Conservation (phyloP, 1,140 invertebrate genomes). For the Ctenoplectra terminalis region DNA sequence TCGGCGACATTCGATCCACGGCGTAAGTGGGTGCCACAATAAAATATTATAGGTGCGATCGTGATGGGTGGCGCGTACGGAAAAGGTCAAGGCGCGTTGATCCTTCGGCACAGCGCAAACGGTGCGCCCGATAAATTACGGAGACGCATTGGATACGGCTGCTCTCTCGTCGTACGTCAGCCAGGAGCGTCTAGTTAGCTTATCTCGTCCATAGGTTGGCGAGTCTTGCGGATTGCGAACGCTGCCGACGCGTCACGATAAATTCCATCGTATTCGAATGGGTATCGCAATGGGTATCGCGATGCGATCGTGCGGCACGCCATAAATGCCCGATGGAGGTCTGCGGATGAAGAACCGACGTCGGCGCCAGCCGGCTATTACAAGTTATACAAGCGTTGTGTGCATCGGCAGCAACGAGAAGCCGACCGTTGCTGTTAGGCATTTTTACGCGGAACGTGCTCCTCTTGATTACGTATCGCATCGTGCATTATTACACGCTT, state of each 20-base stretch:
- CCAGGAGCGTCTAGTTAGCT: conserved; percentile 55
- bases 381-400: conserved; percentile 64
- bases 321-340: conserved; percentile 52
- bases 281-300: conserved; percentile 2
- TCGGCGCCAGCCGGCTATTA: conserved; percentile 72
- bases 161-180: conserved; percentile 37
- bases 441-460: conserved; percentile 34
- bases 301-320: conserved; percentile 39
- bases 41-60: conserved; percentile 31
- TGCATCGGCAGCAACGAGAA: conserved; percentile 31
- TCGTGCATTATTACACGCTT: conserved; percentile 60
- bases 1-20: background rate
- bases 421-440: conserved; percentile 2
- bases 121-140: too few species aligned
- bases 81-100: conserved; percentile 32
- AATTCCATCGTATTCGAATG: conserved; percentile 45
- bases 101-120: background rate
- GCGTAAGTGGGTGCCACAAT: conserved; percentile 2
- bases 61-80: conserved; percentile 33
- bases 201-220: conserved; percentile 23
- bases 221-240: background rate
- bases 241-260: conserved; percentile 47
- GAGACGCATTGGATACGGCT: conserved; percentile 13
- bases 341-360: conserved; percentile 58
- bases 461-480: conserved; percentile 63